Evolutionary conservation across 1,140 invertebrate genomes (phyloP), one percentile per base, ranked within the genome.

Genomic region (Leptopilina clavipes): DNA sequence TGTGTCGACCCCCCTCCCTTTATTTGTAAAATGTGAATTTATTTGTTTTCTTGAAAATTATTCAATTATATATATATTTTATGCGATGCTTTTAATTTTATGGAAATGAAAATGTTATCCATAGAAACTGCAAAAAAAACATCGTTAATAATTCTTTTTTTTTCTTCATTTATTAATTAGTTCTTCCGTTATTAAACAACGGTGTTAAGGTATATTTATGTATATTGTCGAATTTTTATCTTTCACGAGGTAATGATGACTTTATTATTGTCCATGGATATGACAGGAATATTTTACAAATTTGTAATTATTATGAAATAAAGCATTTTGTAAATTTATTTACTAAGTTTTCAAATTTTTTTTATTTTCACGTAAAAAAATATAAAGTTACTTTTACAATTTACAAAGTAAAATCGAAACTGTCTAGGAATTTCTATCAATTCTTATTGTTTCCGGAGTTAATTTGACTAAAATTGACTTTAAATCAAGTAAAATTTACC

Each of bases 291-390:
- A 25, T 75, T 74, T 52, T 52, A 76, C 73, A 10, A 43, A 76
- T 72, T 76, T 72, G 74, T 73, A 59, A 82, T 44, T 73, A 76
- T 40, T 78, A 75, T 44, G 43, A 79, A 83, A 82, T 84, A 83
- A 84, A 83, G 74, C 54, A 78, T 80, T 83, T 83, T 82, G 25
- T 82, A 83, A 79, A 79, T 79, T 81, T 77, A 78, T 74, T 18
- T 6, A 70, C 72, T 44, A 37, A n/a, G 12, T 59, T 74, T 12
- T 48, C 11, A 43, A 31, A 43, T 22, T 72, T 31, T 12, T 74
- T 71, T 19, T 37, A 44, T 75, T 31, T 31, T 31, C 1, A 3
- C 6, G 25, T 3, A 31, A 31, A 31, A 31, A n/a, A 31, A 31
- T 31, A 31, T 31, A 31, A 31, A 31, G n/a, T n/a, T n/a, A n/a